Evolutionary conservation across 2,113 vertebrate genomes (phyloP), one percentile per base, ranked within the genome.

Genomic region (Poeciliopsis retropinna): DNA sequence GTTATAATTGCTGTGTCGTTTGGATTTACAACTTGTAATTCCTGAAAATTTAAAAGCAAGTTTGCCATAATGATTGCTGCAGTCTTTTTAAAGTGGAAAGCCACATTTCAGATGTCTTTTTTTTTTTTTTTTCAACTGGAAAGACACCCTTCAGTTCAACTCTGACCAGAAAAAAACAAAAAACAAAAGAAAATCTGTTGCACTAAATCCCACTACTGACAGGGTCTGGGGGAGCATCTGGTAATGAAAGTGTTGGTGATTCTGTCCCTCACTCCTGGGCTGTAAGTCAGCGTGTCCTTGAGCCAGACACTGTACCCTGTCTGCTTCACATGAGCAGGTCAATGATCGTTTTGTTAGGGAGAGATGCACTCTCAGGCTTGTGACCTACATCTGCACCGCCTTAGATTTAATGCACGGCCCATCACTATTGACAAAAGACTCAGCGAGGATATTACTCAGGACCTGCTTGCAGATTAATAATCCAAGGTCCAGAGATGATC

Each of bases 391-490:
- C 61, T 19, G 22, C 57, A 57, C 44, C 32, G 60, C 51, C 27
- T 82, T 32, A 61, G 34, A 76, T 73, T 82, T 78, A 73, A 83
- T 66, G 64, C 70, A 44, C n/a, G 72, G 54, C 83, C 76, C 19
- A 7, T 70, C 64, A 76, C 81, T 75, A 79, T 78, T 85, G 61
- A 79, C 70, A 67, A 51, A 28, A 78, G 61, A 66, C 68, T 73
- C 31, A 9, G 34, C 66, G 15, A n/a, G 51, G 78, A 85, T 77
- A 81, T 83, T 65, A 85, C 64, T 76, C 74, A 80, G 22, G 72
- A 73, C 60, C 67, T 29, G 28, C 70, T 60, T 34, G 44, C 78
- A 74, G 80, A 89, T 81, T 62, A 82, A 75, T 68, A 64, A 39
- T 60, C 62, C 70, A 32, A 44, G 71, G 39, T 44, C 31, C 60